phyloP scores from a whole-genome alignment of 2,113 vertebrate genomes.

The Brachyistius frenatus region DNA sequence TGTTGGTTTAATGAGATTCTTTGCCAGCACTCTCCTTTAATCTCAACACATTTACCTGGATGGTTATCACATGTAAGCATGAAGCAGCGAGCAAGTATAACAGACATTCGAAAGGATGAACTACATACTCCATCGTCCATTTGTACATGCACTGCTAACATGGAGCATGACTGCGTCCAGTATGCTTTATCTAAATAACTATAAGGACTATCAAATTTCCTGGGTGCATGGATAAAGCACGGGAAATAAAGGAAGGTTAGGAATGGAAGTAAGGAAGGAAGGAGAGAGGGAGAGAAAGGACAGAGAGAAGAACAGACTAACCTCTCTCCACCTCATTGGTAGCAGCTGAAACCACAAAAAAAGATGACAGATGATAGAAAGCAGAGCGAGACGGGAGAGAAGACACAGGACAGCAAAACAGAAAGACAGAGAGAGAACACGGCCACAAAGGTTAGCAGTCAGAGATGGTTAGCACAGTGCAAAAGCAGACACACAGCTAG shows the following conservation, averaged over 20 bases:
- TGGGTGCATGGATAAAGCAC: constrained; percentile 48
- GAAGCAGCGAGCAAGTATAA: constrained; percentile 37
- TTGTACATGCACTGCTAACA: constrained; percentile 56
- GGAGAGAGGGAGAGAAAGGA: constrained; percentile 53
- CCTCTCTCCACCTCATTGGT: constrained; percentile 99
- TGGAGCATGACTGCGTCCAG: constrained; percentile 27
- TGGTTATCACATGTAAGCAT: constrained; percentile 8
- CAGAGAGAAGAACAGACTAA: constrained; percentile 88
- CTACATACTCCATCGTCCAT: constrained; percentile 9
- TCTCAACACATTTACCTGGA: constrained; percentile 11
- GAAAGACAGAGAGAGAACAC: constrained; percentile 69
- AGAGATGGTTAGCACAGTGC: constrained; percentile 75
- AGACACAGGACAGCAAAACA: constrained; percentile 80
- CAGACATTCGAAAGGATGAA: constrained; percentile 12
- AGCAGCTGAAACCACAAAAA: constrained; percentile 93
- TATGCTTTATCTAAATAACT: constrained; percentile 22
- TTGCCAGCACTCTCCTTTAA: neutral
- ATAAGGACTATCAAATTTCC: constrained; percentile 6
- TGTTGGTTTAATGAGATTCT: neutral
- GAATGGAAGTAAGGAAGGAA: constrained; percentile 37
- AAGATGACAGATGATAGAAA: constrained; percentile 82
- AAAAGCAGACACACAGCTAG: constrained; percentile 73
- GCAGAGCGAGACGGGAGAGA: constrained; percentile 72
- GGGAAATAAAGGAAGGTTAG: constrained; percentile 55
- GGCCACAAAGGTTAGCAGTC: constrained; percentile 79